These are phyloP conservation scores for Hycleus phaleratus DNA, from an alignment of 1,140 invertebrate species.

Conservation along the genomic window DNA sequence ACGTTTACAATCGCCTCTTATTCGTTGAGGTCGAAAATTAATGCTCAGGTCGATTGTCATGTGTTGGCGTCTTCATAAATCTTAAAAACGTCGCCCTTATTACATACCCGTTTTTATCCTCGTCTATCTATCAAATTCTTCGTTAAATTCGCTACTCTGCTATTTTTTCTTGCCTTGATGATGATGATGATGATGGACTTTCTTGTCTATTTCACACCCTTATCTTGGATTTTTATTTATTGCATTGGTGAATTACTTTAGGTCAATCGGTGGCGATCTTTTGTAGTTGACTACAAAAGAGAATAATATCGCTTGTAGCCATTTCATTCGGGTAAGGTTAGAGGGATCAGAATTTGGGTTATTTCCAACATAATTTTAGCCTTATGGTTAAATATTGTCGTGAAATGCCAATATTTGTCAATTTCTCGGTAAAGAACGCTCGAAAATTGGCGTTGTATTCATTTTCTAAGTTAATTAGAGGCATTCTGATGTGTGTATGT, in stretches of 20 bases:
- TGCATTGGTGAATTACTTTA: constrained; percentile 9
- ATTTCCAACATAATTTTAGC: no score
- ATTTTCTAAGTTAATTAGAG: no score
- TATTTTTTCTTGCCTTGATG: no score
- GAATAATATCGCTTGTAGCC: background rate
- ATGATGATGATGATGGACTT: constrained; percentile 1
- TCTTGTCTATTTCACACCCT: constrained; percentile 25
- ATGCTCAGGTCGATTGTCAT: constrained; percentile 20
- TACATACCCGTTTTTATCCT: constrained; percentile 14
- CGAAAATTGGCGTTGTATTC: no score
- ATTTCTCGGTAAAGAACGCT: no score
- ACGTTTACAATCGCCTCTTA: no score
- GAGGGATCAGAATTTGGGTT: no score
- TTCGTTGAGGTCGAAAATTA: constrained; percentile 13
- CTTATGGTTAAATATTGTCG: no score
- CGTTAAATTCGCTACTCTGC: no score
- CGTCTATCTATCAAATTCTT: constrained; percentile 19
- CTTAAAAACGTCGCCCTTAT: constrained; percentile 21
- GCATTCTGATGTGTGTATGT: no score
- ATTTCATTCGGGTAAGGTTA: no score
- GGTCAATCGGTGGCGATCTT: constrained; percentile 1
- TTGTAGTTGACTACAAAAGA: constrained; percentile 3
- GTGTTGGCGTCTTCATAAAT: constrained; percentile 24
- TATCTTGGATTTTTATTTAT: constrained; percentile 13
- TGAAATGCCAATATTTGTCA: no score